phyloP scores from a whole-genome alignment of 2,797 vertebrate genomes.

The Sus cebifrons region DNA sequence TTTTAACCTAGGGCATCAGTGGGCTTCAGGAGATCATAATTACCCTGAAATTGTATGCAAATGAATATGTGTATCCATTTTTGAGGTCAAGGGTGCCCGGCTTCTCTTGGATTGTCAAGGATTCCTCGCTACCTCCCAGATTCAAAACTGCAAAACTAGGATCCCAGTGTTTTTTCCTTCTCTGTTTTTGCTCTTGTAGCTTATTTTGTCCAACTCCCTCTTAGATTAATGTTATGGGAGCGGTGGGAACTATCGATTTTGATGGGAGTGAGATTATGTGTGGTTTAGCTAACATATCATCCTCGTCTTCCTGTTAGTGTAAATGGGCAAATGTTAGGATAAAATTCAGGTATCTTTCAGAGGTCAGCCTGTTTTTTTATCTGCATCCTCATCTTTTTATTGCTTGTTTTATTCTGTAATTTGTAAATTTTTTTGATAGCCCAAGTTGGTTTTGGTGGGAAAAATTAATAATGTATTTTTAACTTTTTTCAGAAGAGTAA shows the following conservation, averaged over 20 bases:
- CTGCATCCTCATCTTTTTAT: slow-evolving; percentile 3
- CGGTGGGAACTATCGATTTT: neutral
- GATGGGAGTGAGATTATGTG: slow-evolving; percentile 5
- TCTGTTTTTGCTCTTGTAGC: neutral
- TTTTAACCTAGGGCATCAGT: slow-evolving; percentile 19
- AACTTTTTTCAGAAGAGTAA: neutral
- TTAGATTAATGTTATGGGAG: neutral
- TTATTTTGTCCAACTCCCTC: neutral
- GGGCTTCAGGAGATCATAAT: neutral
- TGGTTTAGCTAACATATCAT: neutral
- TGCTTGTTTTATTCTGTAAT: slow-evolving; percentile 7
- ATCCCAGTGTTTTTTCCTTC: neutral
- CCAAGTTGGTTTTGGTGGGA: slow-evolving; percentile 12
- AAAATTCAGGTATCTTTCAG: neutral
- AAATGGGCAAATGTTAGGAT: neutral
- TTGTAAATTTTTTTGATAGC: neutral
- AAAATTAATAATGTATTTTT: slow-evolving; percentile 47
- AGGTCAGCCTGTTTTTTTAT: neutral
- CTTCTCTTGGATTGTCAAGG: neutral
- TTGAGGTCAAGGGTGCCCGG: neutral
- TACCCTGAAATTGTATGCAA: neutral
- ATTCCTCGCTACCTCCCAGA: neutral
- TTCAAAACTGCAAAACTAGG: slow-evolving; percentile 37
- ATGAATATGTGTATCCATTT: neutral
- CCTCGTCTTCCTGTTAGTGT: neutral